These are phyloP conservation scores for Noctua comes DNA, from an alignment of 2,888 invertebrate genomes.

Conservation along the genomic window DNA sequence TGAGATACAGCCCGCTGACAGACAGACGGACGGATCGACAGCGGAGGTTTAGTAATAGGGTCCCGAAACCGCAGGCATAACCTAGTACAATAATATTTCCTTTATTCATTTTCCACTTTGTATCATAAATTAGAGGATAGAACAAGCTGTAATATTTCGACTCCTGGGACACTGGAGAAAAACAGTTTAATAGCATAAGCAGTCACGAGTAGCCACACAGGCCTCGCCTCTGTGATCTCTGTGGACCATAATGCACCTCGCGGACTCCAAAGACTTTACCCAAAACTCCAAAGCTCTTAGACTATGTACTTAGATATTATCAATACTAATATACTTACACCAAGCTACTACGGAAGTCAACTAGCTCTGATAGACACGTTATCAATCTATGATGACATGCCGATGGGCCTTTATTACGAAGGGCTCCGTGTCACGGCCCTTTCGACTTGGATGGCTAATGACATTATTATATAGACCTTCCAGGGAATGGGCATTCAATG, in stretches of 20 bases:
- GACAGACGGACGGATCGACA: too few species aligned
- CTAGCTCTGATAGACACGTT: conserved; percentile 37
- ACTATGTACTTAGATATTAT: not conserved
- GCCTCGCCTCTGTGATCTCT: not conserved
- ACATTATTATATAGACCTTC: conserved; percentile 49
- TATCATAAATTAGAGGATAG: too few species aligned
- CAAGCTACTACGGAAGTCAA: conserved; percentile 39
- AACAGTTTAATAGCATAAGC: not conserved
- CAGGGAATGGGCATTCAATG: conserved; percentile 37
- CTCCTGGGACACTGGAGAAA: too few species aligned
- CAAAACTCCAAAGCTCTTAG: not conserved
- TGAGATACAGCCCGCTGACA: too few species aligned
- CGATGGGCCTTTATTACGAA: conserved; percentile 50
- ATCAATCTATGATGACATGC: conserved; percentile 55
- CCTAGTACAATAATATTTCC: too few species aligned
- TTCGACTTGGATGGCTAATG: conserved; percentile 51
- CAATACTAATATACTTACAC: conserved; percentile 19
- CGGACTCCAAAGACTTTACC: not conserved
- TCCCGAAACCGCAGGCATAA: too few species aligned
- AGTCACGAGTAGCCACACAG: not conserved
- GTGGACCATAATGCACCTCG: not conserved
- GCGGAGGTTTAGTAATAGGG: too few species aligned
- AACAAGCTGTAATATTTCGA: too few species aligned
- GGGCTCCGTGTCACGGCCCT: conserved; percentile 45
- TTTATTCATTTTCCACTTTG: too few species aligned